Evolutionary conservation across 2,888 invertebrate species (phyloP), one percentile per base, ranked within the genome.

Genomic region (Portevinia maculata): DNA sequence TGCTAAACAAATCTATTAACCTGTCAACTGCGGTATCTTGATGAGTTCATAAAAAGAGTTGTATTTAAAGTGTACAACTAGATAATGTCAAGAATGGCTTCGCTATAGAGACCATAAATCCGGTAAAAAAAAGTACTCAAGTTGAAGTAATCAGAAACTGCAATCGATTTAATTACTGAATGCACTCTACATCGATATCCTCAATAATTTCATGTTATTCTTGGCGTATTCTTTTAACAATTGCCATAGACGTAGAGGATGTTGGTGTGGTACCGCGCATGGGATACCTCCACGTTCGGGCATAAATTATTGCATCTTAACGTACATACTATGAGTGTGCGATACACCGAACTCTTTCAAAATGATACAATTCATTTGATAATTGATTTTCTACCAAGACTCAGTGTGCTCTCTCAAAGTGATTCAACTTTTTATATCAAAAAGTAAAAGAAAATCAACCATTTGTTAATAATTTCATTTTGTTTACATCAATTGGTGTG

Each of bases 81-180:
- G 64, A 19, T 55, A 37, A 46, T 50, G 46, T 8, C 5, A 8
- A 17, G 19, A 13, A 28, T 17, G 9, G 44, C 65, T 30, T 34
- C 1, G 4, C 13, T 17, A 13, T 2, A 13, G 13, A 3, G 24
- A 34, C 21, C 48, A 30, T 30, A 46, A 30, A 17, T n/a, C 13
- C 4, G 11, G 9, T 13, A 15, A 39, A 4, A 21, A 46, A 44
- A 44, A 46, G n/a, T n/a, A 15, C 13, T 41, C 1, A 11, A 41
- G 11, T 15, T 3, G 1, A 50, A 8, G 34, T 89, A 89, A 89
- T 89, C 89, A 88, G 88, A 89, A 88, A 89, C 89, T 89, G 89
- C 88, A 89, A 89, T 89, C 89, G 89, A 88, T 88, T 89, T 89
- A 89, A 89, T 89, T 89, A 89, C 89, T 88, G 87, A 89, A 89